These are phyloP conservation scores for Scrobipalpa costella DNA, from an alignment of 2,888 invertebrate species.

Conservation along the genomic window DNA sequence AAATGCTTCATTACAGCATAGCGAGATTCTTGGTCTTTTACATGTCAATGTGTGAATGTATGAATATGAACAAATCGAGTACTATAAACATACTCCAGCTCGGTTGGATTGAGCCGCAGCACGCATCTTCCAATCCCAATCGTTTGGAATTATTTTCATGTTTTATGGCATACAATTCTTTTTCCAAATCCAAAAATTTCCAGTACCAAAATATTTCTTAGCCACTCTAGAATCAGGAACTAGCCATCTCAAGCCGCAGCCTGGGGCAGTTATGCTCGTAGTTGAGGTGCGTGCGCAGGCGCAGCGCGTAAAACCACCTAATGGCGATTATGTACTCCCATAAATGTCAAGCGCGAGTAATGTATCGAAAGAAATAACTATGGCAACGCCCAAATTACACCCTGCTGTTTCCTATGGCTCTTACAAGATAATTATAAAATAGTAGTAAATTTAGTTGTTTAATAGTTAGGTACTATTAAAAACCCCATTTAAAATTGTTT, in stretches of 20 bases:
- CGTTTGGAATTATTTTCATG: background rate
- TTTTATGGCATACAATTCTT: background rate
- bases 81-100: too few relatives aligned
- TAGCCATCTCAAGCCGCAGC: background rate
- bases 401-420: background rate
- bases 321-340: conserved; percentile 11
- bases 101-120: too few relatives aligned
- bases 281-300: conserved; percentile 16
- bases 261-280: background rate
- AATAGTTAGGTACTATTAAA: too few relatives aligned
- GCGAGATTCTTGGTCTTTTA: too few relatives aligned
- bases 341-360: conserved; percentile 19
- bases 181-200: background rate
- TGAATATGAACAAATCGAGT: too few relatives aligned
- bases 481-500: too few relatives aligned
- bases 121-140: too few relatives aligned
- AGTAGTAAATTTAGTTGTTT: background rate
- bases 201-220: background rate
- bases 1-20: background rate
- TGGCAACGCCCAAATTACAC: conserved; percentile 2
- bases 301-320: background rate
- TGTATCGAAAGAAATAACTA: conserved; percentile 9
- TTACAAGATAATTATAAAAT: background rate
- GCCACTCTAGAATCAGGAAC: conserved; percentile 18
- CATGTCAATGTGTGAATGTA: too few relatives aligned